A percentile compares a stretch with the other conserved stretches of the same genome.
Evolutionary conservation across 2,113 vertebrate species (phyloP).

Genomic region (Abramis brama): DNA sequence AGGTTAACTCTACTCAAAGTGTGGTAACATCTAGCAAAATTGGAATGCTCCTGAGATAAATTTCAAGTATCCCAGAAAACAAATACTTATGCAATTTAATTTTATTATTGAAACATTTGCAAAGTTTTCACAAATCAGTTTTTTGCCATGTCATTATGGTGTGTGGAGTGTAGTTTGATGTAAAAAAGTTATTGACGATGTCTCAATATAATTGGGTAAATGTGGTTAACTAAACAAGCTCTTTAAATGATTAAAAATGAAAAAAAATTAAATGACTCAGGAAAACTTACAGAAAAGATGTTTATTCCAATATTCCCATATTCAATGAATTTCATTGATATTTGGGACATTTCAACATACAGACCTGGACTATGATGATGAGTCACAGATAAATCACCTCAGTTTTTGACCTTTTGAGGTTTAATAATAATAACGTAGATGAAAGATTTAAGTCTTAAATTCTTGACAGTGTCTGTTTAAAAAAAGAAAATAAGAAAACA

Average conservation of each 20-base stretch:
- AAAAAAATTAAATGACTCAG: neutral
- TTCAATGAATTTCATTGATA: slow-evolving; percentile 59
- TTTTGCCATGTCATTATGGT: no score
- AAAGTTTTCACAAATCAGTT: no score
- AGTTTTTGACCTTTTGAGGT: neutral
- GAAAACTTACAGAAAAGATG: neutral
- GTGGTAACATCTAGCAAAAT: no score
- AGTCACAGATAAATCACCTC: neutral
- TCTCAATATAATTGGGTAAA: neutral
- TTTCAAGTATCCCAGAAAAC: no score
- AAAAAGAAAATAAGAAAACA: neutral
- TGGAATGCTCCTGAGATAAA: no score
- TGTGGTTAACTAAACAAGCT: neutral
- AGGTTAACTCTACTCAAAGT: no score
- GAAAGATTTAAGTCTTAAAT: neutral
- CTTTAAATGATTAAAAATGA: no score
- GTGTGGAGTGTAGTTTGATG: no score
- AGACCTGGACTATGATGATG: slow-evolving; percentile 31
- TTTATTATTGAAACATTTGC: no score
- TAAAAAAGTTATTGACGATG: no score
- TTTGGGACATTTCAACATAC: slow-evolving; percentile 32
- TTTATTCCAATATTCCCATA: slow-evolving; percentile 45
- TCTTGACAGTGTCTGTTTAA: neutral
- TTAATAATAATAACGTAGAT: slow-evolving; percentile 7
- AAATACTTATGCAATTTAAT: no score